These are phyloP conservation scores for Temnothorax longispinosus DNA, from an alignment of 1,140 invertebrate genomes.

Conservation along the genomic window DNA sequence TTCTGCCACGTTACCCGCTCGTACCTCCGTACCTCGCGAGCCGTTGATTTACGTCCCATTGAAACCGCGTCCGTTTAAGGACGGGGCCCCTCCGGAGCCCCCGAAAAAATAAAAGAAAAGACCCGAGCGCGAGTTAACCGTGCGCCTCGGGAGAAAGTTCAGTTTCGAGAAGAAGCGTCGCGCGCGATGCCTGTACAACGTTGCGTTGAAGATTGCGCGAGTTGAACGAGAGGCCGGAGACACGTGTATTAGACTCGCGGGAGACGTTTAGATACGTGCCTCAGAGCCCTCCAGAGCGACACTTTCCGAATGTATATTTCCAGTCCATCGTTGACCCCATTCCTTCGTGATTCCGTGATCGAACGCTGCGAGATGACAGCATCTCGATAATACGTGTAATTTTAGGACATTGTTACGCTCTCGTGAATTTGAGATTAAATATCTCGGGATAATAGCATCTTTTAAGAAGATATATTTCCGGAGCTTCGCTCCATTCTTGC, in stretches of 20 bases:
- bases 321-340: not conserved
- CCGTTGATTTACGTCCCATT: constrained; percentile 34
- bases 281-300: not conserved
- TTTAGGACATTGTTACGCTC: not conserved
- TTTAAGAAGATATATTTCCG: not conserved
- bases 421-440: not conserved
- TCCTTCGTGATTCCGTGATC: not conserved
- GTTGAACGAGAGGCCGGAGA: not conserved
- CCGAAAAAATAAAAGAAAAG: not conserved
- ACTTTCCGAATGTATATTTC: constrained; percentile 16
- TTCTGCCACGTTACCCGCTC: not conserved
- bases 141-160: constrained; percentile 1
- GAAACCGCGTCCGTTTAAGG: not conserved
- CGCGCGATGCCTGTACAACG: not conserved
- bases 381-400: not conserved
- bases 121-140: constrained; percentile 4
- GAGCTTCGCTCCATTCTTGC: not conserved
- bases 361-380: not conserved
- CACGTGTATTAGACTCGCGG: not conserved
- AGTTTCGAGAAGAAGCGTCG: not conserved
- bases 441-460: not conserved
- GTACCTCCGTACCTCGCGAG: not conserved
- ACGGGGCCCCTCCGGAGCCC: not conserved
- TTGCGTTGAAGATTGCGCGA: not conserved
- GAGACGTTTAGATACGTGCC: not conserved